Percentiles rank a stretch among this genome's conserved stretches.
phyloP scores from a whole-genome alignment of 2,113 vertebrate genomes.

The Formicarius rufipectus region DNA sequence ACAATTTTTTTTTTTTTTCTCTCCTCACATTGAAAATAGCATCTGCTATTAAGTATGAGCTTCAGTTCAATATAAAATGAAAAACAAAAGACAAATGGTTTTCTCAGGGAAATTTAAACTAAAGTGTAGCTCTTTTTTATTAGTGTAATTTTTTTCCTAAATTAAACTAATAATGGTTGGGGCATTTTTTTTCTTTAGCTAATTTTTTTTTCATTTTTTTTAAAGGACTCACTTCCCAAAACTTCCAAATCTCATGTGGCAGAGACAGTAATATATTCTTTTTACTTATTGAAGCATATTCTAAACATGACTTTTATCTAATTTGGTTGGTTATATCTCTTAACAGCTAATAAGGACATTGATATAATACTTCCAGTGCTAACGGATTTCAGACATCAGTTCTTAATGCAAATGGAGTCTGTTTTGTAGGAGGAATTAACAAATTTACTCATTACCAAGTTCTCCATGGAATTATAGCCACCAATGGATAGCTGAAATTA shows the following conservation, averaged over 20 bases:
- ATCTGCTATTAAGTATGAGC: background rate
- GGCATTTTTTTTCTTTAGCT: background rate
- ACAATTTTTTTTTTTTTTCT: background rate
- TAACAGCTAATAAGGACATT: background rate
- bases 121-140: accelerated
- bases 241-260: background rate
- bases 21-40: background rate
- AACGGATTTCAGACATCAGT: background rate
- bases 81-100: background rate
- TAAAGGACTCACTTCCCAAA: background rate
- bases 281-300: background rate
- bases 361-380: background rate
- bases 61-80: background rate
- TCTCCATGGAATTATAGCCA: slow-evolving; percentile 8
- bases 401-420: background rate
- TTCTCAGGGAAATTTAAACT: background rate
- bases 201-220: background rate
- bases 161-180: background rate
- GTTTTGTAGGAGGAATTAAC: slow-evolving; percentile 11
- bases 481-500: slow-evolving; percentile 14
- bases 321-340: background rate
- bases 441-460: slow-evolving; percentile 27
- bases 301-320: background rate
- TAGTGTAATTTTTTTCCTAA: background rate
- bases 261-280: background rate